Evolutionary conservation across 2,888 invertebrate species (phyloP).

Genomic region (Pseudococcus viburni): DNA sequence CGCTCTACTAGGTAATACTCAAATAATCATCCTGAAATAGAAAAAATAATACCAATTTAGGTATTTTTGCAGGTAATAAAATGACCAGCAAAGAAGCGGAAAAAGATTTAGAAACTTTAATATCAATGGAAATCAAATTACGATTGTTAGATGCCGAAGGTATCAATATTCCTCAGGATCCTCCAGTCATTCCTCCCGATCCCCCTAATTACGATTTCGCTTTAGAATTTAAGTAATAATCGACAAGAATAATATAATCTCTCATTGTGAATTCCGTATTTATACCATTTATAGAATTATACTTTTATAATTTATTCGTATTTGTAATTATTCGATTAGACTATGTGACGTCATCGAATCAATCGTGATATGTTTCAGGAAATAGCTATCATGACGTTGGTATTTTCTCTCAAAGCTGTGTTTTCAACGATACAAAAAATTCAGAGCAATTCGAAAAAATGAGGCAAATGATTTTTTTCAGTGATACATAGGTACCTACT

Average conservation of each 20-base stretch:
- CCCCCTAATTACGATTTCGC: constrained; percentile 94
- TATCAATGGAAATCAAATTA: constrained; percentile 97
- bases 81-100: constrained; percentile 92
- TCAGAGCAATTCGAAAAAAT: background rate
- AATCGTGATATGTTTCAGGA: background rate
- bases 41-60: background rate
- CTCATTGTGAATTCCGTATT: background rate
- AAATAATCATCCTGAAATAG: background rate
- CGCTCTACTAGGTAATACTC: constrained; percentile 79
- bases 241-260: background rate
- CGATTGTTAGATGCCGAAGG: constrained; percentile 94
- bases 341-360: background rate
- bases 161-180: constrained; percentile 92
- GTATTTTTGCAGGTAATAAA: constrained; percentile 77
- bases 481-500: too few species aligned
- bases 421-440: background rate
- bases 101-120: constrained; percentile 89
- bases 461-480: too few species aligned
- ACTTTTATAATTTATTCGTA: constrained; percentile 34
- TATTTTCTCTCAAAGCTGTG: background rate
- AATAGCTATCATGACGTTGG: background rate
- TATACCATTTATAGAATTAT: constrained; percentile 26
- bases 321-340: background rate
- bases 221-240: constrained; percentile 78
- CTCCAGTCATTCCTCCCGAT: constrained; percentile 91